Conservation (phyloP, 2,797 vertebrate genomes). For the Neostethus bicornis region DNA sequence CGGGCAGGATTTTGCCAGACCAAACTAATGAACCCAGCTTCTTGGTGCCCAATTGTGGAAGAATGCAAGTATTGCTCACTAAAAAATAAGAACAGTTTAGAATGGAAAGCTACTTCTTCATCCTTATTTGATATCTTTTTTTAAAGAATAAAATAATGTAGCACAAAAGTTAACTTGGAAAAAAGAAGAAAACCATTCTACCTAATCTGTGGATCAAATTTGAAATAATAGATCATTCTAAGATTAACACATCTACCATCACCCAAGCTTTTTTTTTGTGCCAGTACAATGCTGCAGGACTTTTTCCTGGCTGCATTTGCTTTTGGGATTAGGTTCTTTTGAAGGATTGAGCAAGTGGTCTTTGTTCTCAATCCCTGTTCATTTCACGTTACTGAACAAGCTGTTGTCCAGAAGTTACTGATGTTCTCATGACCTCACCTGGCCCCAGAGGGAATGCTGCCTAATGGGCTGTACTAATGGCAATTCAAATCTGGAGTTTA, state of each 20-base stretch:
- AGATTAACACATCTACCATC: conserved; percentile 21
- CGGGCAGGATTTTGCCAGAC: conserved; percentile 60
- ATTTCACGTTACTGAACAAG: conserved; percentile 65
- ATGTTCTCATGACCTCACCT: conserved; percentile 82
- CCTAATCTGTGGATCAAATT: conserved; percentile 8
- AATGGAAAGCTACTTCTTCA: conserved; percentile 28
- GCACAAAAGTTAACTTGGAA: conserved; percentile 7
- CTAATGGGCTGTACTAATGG: conserved; percentile 81
- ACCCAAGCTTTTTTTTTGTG: conserved; percentile 32
- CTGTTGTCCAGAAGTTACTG: conserved; percentile 65
- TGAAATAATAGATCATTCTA: conserved; percentile 21
- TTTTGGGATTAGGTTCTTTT: conserved; percentile 61
- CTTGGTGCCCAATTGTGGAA: conserved; percentile 70
- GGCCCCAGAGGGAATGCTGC: conserved; percentile 68
- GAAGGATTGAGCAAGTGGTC: conserved; percentile 37
- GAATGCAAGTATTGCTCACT: conserved; percentile 53
- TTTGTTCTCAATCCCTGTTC: conserved; percentile 63
- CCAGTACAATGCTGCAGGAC: conserved; percentile 33
- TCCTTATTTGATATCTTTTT: too few species aligned
- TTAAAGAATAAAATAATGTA: background rate
- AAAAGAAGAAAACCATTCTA: conserved; percentile 7
- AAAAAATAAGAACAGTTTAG: conserved; percentile 43
- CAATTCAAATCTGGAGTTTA: conserved; percentile 69
- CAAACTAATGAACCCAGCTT: conserved; percentile 78
- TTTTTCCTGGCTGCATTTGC: conserved; percentile 45